phyloP scores from a whole-genome alignment of 2,888 invertebrate species.

The Onthophagus sagittarius region DNA sequence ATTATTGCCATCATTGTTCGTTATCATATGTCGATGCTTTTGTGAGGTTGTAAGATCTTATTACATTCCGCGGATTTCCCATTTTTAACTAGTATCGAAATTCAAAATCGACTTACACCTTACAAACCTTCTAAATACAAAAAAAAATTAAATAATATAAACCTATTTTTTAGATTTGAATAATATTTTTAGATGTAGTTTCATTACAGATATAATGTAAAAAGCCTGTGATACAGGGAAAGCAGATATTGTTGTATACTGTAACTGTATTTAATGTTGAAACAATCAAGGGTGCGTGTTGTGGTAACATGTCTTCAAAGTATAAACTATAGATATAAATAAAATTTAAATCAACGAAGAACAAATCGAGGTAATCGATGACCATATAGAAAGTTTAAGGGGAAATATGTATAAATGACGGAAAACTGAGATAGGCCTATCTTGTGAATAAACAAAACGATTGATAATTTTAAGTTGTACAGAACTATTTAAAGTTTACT shows the following conservation, averaged over 20 bases:
- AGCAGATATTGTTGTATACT: conserved; percentile 15
- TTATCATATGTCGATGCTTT: neutral
- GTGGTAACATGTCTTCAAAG: conserved; percentile 27
- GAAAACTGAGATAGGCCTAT: conserved; percentile 21
- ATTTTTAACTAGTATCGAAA: neutral
- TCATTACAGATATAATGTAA: conserved; percentile 5
- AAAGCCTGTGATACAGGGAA: conserved; percentile 26
- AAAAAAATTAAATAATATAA: neutral
- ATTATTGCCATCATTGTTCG: neutral
- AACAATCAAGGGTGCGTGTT: conserved; percentile 33
- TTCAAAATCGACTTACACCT: neutral
- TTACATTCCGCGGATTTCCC: neutral
- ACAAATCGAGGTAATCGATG: conserved; percentile 6
- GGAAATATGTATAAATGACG: conserved; percentile 19
- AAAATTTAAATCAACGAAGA: neutral
- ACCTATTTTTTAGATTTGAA: neutral
- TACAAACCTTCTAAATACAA: neutral
- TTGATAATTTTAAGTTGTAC: neutral
- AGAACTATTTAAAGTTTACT: too few species aligned
- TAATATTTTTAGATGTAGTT: neutral
- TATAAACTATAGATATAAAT: neutral
- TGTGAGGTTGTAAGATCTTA: neutral
- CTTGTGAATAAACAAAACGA: conserved; percentile 22
- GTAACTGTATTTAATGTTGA: conserved; percentile 25
- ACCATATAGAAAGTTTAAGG: conserved; percentile 18